phyloP scores from a whole-genome alignment of 2,888 invertebrate genomes.

The Graphium colonna region DNA sequence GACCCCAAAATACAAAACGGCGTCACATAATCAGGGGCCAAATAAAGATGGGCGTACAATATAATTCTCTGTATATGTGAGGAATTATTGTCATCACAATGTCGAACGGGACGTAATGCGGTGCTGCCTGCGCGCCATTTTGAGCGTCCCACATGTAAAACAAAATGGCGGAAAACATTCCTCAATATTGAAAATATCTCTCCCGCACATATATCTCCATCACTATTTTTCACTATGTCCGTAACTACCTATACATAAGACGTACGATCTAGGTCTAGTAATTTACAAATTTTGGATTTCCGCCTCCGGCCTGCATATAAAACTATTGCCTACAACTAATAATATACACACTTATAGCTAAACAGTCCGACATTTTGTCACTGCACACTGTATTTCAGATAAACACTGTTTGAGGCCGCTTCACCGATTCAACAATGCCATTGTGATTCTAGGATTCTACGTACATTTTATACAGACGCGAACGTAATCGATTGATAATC shows the following conservation, averaged over 20 bases:
- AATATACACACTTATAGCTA: slow-evolving; percentile 60
- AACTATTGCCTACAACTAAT: slow-evolving; percentile 53
- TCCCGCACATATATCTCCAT: slow-evolving; percentile 52
- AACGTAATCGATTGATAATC: no score
- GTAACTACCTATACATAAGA: slow-evolving; percentile 46
- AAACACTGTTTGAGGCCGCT: slow-evolving; percentile 32
- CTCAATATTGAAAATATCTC: slow-evolving; percentile 58
- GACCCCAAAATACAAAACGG: background rate
- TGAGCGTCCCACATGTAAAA: no score
- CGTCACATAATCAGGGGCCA: no score
- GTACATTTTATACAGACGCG: background rate
- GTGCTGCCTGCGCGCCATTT: slow-evolving; percentile 29
- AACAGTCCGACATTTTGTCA: slow-evolving; percentile 50
- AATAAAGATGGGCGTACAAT: background rate
- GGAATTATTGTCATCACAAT: slow-evolving; percentile 33
- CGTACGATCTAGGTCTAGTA: slow-evolving; percentile 52
- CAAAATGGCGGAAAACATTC: background rate
- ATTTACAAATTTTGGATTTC: slow-evolving; percentile 54
- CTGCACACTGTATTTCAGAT: slow-evolving; percentile 52
- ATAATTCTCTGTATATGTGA: background rate
- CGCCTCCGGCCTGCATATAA: slow-evolving; percentile 39
- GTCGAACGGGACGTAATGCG: slow-evolving; percentile 27
- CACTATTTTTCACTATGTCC: slow-evolving; percentile 32
- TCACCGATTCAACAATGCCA: background rate
- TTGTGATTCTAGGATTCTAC: no score